Evolutionary conservation across 2,113 vertebrate species (phyloP).

Genomic region (Opisthocomus hoazin): DNA sequence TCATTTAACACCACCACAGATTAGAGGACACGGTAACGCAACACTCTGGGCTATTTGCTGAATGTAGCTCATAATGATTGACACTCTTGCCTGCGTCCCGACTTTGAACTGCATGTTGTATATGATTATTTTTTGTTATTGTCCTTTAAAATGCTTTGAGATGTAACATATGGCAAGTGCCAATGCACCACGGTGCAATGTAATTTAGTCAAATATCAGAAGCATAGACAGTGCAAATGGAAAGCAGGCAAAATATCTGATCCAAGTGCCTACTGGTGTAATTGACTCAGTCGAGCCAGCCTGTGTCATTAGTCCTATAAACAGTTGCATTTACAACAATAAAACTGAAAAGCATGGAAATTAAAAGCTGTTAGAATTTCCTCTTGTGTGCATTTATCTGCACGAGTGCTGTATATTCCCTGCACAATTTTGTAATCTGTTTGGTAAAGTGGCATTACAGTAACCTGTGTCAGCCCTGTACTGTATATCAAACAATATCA

Average conservation of each 20-base stretch:
- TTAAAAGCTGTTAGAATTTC: slow-evolving; percentile 79
- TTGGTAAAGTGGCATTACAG: slow-evolving; percentile 65
- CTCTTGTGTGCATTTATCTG: slow-evolving; percentile 77
- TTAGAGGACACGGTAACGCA: slow-evolving; percentile 39
- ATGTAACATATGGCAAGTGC: slow-evolving; percentile 64
- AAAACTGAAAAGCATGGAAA: slow-evolving; percentile 82
- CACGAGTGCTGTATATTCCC: slow-evolving; percentile 52
- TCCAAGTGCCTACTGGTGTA: slow-evolving; percentile 75
- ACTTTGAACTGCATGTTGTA: slow-evolving; percentile 40
- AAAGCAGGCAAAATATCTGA: slow-evolving; percentile 68
- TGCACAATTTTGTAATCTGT: slow-evolving; percentile 67
- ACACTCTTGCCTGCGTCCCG: slow-evolving; percentile 38
- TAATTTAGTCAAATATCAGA: slow-evolving; percentile 77
- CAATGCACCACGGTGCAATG: slow-evolving; percentile 64
- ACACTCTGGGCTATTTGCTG: slow-evolving; percentile 56
- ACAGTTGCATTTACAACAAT: slow-evolving; percentile 80
- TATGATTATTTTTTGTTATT: slow-evolving; percentile 66
- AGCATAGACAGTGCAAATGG: slow-evolving; percentile 60
- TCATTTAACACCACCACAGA: slow-evolving; percentile 44
- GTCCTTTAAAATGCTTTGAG: slow-evolving; percentile 68
- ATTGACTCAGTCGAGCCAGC: slow-evolving; percentile 74
- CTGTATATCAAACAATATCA: slow-evolving; percentile 63
- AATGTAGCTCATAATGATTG: slow-evolving; percentile 52
- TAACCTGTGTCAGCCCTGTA: slow-evolving; percentile 63
- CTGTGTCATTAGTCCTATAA: slow-evolving; percentile 75